Evolutionary conservation across 1,140 invertebrate species (phyloP), one percentile per base, ranked within the genome.

Genomic region (Drosophila lowei): DNA sequence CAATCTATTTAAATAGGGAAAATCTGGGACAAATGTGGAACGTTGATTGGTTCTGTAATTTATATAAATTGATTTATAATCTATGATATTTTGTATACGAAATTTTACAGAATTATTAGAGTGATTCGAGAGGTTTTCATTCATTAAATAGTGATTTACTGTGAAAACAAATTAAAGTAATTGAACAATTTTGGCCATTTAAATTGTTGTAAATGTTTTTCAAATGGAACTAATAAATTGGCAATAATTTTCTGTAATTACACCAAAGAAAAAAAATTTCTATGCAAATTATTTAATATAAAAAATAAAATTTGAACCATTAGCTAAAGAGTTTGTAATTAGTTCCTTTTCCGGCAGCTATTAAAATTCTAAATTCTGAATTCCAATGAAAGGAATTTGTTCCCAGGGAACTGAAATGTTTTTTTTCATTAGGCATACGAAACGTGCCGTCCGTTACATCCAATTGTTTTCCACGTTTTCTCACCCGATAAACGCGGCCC

Each of bases 381-480:
- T 18, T 68, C 15, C 18, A 70, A 70, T 57, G 23, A 25, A 41
- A 52, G 11, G 15, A 68, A 57, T 49, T 34, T 65, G 34, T 57
- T 30, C 25, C 13, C 64, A 25, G 41, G 60, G 60, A 49, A 49
- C 30, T 64, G 44, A 64, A 65, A 65, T 49, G 13, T 18, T n/a
- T 18, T 44, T 34, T 9, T 18, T 44, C 58, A 63, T 63, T 30
- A 49, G 49, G 30, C 49, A 65, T 63, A 44, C 64, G 38, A 48
- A 46, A 11, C 56, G 46, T 52, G 46, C 41, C 30, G 48, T 9
- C 34, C 48, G 30, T 8, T 28, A 43, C 21, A 79, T 79, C 28
- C 54, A 72, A 71, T 77, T 77, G 68, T 72, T 63, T 49, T 74
- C 18, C 21, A 48, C 44, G 65, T 65, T 74, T 76, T 80, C 78